phyloP scores from a whole-genome alignment of 2,888 invertebrate genomes.

The Tetragnatha montana region DNA sequence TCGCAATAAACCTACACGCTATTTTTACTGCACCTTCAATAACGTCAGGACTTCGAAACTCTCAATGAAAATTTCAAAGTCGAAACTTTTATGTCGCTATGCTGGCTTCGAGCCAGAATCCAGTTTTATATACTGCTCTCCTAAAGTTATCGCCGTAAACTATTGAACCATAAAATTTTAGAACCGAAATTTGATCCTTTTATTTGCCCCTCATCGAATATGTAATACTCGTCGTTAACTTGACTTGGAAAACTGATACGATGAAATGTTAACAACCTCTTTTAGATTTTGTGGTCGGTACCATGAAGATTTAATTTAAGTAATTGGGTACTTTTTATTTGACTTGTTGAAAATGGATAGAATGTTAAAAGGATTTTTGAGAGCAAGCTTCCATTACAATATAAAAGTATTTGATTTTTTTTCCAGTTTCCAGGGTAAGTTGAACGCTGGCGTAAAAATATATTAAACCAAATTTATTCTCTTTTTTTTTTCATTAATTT shows the following conservation, averaged over 20 bases:
- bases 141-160: conserved; percentile 6
- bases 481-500: too few relatives aligned
- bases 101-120: conserved; percentile 9
- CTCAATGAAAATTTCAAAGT: conserved; percentile 5
- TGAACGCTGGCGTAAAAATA: too few relatives aligned
- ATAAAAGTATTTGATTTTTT: too few relatives aligned
- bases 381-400: too few relatives aligned
- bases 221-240: conserved; percentile 4
- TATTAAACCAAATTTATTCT: too few relatives aligned
- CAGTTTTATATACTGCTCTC: conserved; percentile 20
- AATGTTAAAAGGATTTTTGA: not conserved
- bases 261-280: not conserved
- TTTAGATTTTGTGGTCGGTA: not conserved
- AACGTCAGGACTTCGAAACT: not conserved
- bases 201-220: conserved; percentile 5
- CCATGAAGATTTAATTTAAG: not conserved
- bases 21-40: not conserved
- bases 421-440: too few relatives aligned
- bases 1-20: not conserved
- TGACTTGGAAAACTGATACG: not conserved
- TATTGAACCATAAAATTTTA: conserved; percentile 2
- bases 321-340: not conserved
- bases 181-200: conserved; percentile 8
- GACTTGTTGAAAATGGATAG: not conserved
- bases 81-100: not conserved